A percentile compares a stretch with the other conserved stretches of the same genome.
These are phyloP conservation scores for Dorcus parallelipipedus DNA, from an alignment of 2,888 invertebrate genomes.

Conservation along the genomic window DNA sequence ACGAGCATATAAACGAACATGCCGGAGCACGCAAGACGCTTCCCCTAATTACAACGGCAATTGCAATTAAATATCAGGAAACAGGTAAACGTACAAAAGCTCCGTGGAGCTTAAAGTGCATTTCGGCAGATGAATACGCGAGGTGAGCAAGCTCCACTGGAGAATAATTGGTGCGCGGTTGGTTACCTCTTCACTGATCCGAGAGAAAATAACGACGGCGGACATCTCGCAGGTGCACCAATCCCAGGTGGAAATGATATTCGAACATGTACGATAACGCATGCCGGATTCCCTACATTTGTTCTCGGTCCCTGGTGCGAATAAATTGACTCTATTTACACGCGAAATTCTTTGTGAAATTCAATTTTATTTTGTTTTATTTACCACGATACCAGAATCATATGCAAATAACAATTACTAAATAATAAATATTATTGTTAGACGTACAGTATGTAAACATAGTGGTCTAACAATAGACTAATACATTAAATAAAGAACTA, in stretches of 20 bases:
- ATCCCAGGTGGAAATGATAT: slow-evolving; percentile 2
- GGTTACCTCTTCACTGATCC: slow-evolving; percentile 46
- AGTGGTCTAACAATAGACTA: too few relatives aligned
- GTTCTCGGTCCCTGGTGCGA: too few relatives aligned
- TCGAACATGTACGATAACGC: neutral
- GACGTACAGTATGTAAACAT: too few relatives aligned
- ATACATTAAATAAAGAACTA: too few relatives aligned
- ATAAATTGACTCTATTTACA: too few relatives aligned
- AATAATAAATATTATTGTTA: too few relatives aligned
- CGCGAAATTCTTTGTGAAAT: too few relatives aligned
- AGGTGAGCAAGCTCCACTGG: slow-evolving; percentile 39
- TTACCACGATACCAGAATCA: too few relatives aligned
- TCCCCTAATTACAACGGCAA: slow-evolving; percentile 12
- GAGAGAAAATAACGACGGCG: slow-evolving; percentile 49
- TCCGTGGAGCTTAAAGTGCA: slow-evolving; percentile 23
- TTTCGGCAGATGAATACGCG: slow-evolving; percentile 25
- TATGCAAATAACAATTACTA: too few relatives aligned
- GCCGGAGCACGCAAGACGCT: neutral
- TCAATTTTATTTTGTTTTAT: too few relatives aligned
- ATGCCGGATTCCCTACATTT: too few relatives aligned
- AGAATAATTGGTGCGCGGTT: slow-evolving; percentile 47
- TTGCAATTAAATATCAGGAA: slow-evolving; percentile 21
- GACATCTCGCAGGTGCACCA: slow-evolving; percentile 29
- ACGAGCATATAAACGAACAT: neutral
- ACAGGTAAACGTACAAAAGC: slow-evolving; percentile 21